A percentile compares a stretch with the other conserved stretches of the same genome.
These are phyloP conservation scores for Heliconius ismenius DNA, from an alignment of 2,888 invertebrate species.

Conservation along the genomic window DNA sequence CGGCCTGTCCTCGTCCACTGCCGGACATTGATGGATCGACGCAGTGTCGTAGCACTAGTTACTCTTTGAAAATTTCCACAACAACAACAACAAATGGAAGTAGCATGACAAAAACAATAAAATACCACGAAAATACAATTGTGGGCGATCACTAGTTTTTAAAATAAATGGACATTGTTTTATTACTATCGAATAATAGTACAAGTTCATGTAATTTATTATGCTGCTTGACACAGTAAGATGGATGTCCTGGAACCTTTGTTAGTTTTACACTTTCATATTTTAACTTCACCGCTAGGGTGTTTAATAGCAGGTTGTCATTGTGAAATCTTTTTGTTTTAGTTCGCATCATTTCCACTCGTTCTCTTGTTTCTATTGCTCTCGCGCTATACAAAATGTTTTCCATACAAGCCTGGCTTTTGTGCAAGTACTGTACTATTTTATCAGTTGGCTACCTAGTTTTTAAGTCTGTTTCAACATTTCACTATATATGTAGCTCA, in stretches of 20 bases:
- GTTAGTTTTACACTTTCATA: not conserved
- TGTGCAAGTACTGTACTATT: not conserved
- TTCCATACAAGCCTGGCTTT: not conserved
- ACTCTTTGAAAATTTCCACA: too few relatives aligned
- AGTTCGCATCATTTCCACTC: not conserved
- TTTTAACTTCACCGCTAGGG: not conserved
- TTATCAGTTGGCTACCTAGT: constrained; percentile 6
- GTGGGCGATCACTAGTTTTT: not conserved
- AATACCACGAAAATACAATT: not conserved
- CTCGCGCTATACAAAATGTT: not conserved
- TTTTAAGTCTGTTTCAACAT: not conserved
- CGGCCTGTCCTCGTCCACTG: too few relatives aligned
- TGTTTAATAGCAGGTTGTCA: not conserved
- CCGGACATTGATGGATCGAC: not conserved
- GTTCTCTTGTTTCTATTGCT: constrained; percentile 6
- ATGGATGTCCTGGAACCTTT: constrained; percentile 18
- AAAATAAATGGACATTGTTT: not conserved
- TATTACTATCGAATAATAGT: not conserved
- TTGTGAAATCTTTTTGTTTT: not conserved
- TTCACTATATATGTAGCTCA: not conserved
- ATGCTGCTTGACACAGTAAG: not conserved
- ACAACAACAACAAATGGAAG: not conserved
- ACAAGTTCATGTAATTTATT: constrained; percentile 8
- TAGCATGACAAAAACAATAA: not conserved
- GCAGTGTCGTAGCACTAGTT: not conserved